Percentiles rank a stretch among this genome's conserved stretches.
These are phyloP conservation scores for Esox lucius DNA, from an alignment of 2,797 vertebrate species.

Conservation along the genomic window DNA sequence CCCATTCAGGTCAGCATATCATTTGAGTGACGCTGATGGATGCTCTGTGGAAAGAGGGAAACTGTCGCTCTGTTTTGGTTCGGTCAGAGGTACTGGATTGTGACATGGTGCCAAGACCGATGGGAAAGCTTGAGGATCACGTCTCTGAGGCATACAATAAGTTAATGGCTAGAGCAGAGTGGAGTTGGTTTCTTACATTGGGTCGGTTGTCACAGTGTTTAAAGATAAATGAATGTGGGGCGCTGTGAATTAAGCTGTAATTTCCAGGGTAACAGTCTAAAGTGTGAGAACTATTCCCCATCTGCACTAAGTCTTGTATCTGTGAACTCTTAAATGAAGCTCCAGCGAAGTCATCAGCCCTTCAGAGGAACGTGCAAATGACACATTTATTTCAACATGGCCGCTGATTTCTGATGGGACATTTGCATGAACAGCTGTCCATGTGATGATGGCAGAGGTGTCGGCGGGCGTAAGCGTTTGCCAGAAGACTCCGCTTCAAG, in stretches of 20 bases:
- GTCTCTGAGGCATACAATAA: background rate
- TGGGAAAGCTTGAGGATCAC: background rate
- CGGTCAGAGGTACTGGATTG: background rate
- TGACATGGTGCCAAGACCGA: background rate
- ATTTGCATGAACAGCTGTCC: conserved; percentile 26
- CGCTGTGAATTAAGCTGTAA: background rate
- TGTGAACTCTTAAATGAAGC: background rate
- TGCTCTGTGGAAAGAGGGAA: background rate
- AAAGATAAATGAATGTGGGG: background rate
- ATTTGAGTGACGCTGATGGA: background rate
- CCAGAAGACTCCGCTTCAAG: background rate
- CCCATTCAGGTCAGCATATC: background rate
- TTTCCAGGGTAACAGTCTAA: background rate
- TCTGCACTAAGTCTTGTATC: background rate
- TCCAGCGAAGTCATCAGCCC: conserved; percentile 5
- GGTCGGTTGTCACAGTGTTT: background rate
- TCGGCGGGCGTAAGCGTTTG: background rate
- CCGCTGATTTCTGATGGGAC: conserved; percentile 28
- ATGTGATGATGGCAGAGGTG: background rate
- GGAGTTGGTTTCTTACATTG: background rate
- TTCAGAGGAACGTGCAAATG: conserved; percentile 8
- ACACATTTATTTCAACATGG: conserved; percentile 34
- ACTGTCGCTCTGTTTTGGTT: background rate
- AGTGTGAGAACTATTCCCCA: background rate
- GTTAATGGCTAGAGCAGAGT: background rate